These are phyloP conservation scores for Tenebrio molitor DNA, from an alignment of 1,140 invertebrate species.

Conservation along the genomic window DNA sequence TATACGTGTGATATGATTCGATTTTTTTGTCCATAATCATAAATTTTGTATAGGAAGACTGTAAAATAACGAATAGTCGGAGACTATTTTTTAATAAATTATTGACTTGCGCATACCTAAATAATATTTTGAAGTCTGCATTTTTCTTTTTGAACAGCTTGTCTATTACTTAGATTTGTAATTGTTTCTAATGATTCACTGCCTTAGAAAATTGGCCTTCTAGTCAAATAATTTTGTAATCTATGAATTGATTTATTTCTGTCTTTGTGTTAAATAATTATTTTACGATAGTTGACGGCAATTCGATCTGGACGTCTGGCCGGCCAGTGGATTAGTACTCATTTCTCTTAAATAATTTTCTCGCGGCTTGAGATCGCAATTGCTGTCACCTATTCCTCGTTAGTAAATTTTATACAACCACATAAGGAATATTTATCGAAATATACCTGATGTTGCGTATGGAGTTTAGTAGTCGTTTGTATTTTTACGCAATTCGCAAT, in stretches of 20 bases:
- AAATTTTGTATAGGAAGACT: constrained; percentile 36
- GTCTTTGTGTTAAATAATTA: constrained; percentile 15
- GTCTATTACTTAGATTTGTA: constrained; percentile 8
- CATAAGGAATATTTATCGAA: constrained; percentile 2
- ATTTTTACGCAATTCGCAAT: background rate
- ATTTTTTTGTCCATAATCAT: constrained; percentile 21
- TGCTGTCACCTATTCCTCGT: background rate
- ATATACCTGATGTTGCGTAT: constrained; percentile 2
- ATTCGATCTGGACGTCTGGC: too few species aligned
- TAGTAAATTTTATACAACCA: background rate
- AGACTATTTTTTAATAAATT: constrained; percentile 25
- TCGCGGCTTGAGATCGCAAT: background rate
- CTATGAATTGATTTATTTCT: background rate
- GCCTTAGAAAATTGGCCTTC: constrained; percentile 46
- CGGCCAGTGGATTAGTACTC: too few species aligned
- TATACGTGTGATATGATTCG: constrained; percentile 29
- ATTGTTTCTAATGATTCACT: constrained; percentile 36
- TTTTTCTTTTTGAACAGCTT: constrained; percentile 6
- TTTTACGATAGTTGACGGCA: constrained; percentile 1
- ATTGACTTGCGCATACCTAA: constrained; percentile 28
- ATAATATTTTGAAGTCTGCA: constrained; percentile 34
- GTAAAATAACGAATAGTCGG: constrained; percentile 9
- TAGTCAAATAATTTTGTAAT: constrained; percentile 45
- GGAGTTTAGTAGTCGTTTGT: background rate
- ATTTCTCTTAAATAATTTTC: constrained; percentile 3